A percentile compares a stretch with the other conserved stretches of the same genome.
Conservation (phyloP, 2,888 invertebrate genomes). For the Plebejus melissa region DNA sequence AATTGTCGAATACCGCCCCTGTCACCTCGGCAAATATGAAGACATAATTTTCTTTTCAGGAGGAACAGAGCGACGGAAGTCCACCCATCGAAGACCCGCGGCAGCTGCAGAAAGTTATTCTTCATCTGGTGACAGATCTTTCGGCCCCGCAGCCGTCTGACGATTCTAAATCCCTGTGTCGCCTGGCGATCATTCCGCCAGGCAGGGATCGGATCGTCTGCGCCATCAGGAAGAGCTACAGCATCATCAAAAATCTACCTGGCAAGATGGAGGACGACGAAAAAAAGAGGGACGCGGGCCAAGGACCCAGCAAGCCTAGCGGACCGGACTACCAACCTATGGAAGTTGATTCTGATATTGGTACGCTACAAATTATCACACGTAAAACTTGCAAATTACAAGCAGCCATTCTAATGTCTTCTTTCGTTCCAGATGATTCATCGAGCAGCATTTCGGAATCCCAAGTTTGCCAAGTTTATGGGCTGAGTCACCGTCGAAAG, state of each 20-base stretch:
- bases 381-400: not conserved
- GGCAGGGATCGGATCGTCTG: constrained; percentile 55
- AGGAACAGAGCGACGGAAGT: not conserved
- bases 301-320: not conserved
- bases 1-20: not conserved
- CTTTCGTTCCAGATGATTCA: not conserved
- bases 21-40: not conserved
- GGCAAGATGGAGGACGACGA: not conserved
- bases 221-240: constrained; percentile 60
- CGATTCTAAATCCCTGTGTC: constrained; percentile 28
- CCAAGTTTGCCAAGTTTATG: no score
- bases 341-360: not conserved
- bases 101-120: constrained; percentile 83
- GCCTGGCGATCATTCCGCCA: constrained; percentile 56
- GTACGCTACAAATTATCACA: not conserved
- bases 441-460: not conserved
- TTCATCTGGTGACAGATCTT: constrained; percentile 75
- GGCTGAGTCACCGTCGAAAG: not conserved
- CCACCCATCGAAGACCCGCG: constrained; percentile 81
- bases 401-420: not conserved
- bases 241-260: constrained; percentile 45
- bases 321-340: not conserved
- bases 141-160: constrained; percentile 46
- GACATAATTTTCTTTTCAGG: not conserved
- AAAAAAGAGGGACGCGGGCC: not conserved